Evolutionary conservation across 2,113 vertebrate species (phyloP).

Genomic region (Columbina picui): DNA sequence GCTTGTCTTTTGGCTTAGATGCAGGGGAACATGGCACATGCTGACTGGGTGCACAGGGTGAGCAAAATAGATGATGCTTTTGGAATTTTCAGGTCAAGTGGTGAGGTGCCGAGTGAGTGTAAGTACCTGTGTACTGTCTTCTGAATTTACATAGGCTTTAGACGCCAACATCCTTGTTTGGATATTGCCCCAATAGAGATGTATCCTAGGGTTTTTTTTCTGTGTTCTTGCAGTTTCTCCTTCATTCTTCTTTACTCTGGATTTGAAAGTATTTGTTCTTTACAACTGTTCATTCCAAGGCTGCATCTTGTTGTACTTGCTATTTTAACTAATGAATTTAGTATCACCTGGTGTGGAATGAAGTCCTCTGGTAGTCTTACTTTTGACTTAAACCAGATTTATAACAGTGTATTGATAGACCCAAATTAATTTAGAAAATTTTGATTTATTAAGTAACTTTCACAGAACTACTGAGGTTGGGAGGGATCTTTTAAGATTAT

Average conservation of each 20-base stretch:
- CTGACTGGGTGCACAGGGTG: neutral
- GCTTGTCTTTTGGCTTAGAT: neutral
- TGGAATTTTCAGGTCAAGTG: neutral
- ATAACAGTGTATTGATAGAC: neutral
- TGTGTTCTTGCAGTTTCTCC: neutral
- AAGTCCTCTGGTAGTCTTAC: neutral
- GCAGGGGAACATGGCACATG: accelerated
- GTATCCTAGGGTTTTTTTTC: neutral
- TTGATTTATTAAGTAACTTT: neutral
- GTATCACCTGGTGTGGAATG: neutral
- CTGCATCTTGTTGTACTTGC: neutral
- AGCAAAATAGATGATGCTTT: neutral
- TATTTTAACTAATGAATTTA: neutral
- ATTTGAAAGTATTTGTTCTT: neutral
- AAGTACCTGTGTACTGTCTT: neutral
- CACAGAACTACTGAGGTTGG: neutral
- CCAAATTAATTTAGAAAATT: neutral
- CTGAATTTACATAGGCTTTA: neutral
- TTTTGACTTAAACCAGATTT: neutral
- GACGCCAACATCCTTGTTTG: neutral
- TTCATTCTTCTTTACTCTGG: neutral
- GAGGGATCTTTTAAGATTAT: neutral
- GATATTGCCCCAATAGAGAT: neutral
- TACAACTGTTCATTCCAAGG: neutral
- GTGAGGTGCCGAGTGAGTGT: neutral